Evolutionary conservation across 2,113 vertebrate genomes (phyloP), one percentile per base, ranked within the genome.

Genomic region (Catharus bicknelli): DNA sequence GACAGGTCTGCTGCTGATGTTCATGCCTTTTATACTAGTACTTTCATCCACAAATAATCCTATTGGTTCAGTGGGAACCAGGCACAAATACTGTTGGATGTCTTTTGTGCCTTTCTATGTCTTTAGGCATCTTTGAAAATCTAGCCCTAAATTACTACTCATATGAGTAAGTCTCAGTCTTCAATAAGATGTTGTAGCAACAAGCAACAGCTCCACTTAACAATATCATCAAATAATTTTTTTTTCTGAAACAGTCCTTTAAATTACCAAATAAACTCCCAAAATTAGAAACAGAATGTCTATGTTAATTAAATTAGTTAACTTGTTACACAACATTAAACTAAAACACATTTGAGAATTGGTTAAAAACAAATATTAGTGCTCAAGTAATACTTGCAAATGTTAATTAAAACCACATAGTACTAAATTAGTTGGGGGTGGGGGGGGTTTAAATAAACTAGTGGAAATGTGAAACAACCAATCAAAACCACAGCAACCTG

Each of bases 331-430:
- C 17, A 69, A 48, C 58, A 77, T 75, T 55, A 55, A 75, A 79
- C 47, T n/a, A 61, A 80, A 95, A 61, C n/a, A 83, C 18, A 7
- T 61, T 83, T 38, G 50, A 80, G 22, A 58, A 32, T 43, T 50
- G 48, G 63, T 95, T 95, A 93, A 83, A 88, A 90, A 79, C 48
- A 88, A 91, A 22, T 76, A 84, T 84, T 91, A 93, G 70, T 74
- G 34, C 15, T 90, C 34, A 58, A 51, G 32, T 67, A 87, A 90
- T 63, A 86, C 73, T 92, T 83, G 38, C 69, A 91, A 86, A 43
- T 68, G 73, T 93, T 91, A 95, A 86, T 93, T 72, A 66, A 82
- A 87, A 86, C 9, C 48, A 77, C 62, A 74, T 54, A 87, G 7
- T 32, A 62, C 38, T 90, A 80, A 73, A 81, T 92, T 86, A 90